Evolutionary conservation across 1,140 invertebrate species (phyloP), one percentile per base, ranked within the genome.

Genomic region (Phocides pigmalion): DNA sequence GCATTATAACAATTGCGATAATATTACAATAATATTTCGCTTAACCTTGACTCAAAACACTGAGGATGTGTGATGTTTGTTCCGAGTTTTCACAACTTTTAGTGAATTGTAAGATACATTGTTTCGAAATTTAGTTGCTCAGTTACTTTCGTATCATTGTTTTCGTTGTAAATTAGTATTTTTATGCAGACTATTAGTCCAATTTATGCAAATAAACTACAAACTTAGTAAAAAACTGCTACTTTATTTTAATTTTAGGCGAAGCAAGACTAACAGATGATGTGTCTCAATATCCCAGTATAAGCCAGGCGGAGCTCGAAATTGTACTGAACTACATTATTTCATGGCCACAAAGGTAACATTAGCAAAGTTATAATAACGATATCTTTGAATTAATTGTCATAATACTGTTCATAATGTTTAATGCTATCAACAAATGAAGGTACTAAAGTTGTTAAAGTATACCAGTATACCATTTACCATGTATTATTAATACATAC

Each of bases 61-160:
- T 77, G 81, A 93, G 92, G 92, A 96, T 96, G 95, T 96, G 95
- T 93, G 95, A 96, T 94, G 94, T 95, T 92, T 96, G 95, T 92
- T 94, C 94, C 71, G 95, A 96, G 89, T 96, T 96, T 93, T 93
- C 95, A 87, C 94, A 95, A 91, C 93, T 95, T 91, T 93, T 96
- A 90, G 92, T 95, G 82, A 94, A 95, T 84, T 95, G 95, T 95
- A 94, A 95, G 95, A 93, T 84, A 87, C 87, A 86, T 91, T 86
- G 84, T 92, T 92, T 89, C 84, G 75, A 87, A 85, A 84, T 82
- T 80, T 79, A 74, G 56, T 69, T 66, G 65, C 64, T 68, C 68
- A 76, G 74, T 79, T 78, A 64, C 69, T 72, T 75, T 70, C 47
- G 58, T 42, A 70, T 16, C 17, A 67, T 70, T 70, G 67, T 74